Evolutionary conservation across 2,797 vertebrate genomes (phyloP), one percentile per base, ranked within the genome.

Genomic region (Sebastolobus alascanus): DNA sequence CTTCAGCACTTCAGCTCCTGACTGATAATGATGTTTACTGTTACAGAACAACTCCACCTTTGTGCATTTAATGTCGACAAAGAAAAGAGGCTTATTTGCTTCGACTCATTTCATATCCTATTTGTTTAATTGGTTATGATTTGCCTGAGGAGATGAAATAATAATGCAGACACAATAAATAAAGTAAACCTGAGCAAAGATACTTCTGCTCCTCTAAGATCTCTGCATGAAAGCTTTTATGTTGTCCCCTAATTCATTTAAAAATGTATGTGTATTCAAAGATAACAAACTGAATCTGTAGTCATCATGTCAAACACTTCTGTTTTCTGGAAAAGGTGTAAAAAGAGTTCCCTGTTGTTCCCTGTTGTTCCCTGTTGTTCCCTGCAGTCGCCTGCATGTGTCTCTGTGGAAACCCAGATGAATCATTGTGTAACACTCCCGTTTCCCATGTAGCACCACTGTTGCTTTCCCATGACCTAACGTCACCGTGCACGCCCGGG

Each of bases 1-100:
- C 70, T 50, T n/a, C 74, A 74, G 63, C 70, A 68, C 76, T 77
- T 79, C 75, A 63, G 73, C 81, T 73, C 27, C 75, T 71, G 74
- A 82, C 68, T 86, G 79, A 83, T 89, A 89, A 88, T 84, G 66
- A 90, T 89, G 83, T 88, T 86, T 88, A 84, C 85, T 31, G 63
- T 80, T 52, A 76, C 64, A 73, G 50, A 85, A 75, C 52, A 66
- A 56, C 31, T 58, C 22, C 3, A 18, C 73, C 20, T 74, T 60
- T 75, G 58, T 60, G 55, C n/a, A 43, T 50, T 31, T 20, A 52
- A 76, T 61, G 75, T 80, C 20, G 9, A 59, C 79, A 54, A 68
- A 81, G 63, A 81, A 40, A 55, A 70, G 60, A 59, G 69, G 73
- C 68, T 77, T 61, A 58, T 68, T 83, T 77, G 76, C 85, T 75